Conservation (phyloP, 2,113 vertebrate genomes). For the Bettongia penicillata region DNA sequence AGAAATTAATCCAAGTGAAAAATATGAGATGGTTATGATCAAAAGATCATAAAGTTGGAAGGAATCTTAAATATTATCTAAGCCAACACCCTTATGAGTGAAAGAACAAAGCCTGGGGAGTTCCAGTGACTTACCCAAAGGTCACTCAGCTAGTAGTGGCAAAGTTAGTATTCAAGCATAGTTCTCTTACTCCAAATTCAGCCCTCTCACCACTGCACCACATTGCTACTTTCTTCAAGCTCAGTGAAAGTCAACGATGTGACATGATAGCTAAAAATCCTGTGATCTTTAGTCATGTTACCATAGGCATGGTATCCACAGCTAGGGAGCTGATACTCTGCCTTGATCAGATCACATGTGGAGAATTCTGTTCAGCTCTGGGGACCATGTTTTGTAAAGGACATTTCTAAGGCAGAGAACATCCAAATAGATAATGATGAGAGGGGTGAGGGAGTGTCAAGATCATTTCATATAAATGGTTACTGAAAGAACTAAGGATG, state of each 20-base stretch:
- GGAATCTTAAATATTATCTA: neutral
- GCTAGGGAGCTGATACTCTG: neutral
- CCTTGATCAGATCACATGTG: neutral
- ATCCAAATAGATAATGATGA: neutral
- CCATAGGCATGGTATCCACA: neutral
- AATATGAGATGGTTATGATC: neutral
- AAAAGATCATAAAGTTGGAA: neutral
- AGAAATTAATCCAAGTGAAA: neutral
- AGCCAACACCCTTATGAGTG: neutral
- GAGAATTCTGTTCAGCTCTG: neutral
- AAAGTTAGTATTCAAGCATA: neutral
- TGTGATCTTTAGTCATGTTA: neutral
- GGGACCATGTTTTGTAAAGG: neutral
- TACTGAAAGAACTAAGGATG: neutral
- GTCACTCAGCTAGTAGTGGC: neutral
- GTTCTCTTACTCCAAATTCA: neutral
- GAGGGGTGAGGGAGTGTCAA: neutral
- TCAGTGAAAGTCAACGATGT: neutral
- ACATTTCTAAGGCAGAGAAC: neutral
- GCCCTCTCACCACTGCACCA: neutral
- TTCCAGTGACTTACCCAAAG: neutral
- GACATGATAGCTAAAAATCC: neutral
- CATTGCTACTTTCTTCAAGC: neutral
- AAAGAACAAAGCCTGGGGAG: neutral
- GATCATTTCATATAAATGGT: neutral